phyloP scores from a whole-genome alignment of 2,797 vertebrate species.

The Discoglossus pictus region DNA sequence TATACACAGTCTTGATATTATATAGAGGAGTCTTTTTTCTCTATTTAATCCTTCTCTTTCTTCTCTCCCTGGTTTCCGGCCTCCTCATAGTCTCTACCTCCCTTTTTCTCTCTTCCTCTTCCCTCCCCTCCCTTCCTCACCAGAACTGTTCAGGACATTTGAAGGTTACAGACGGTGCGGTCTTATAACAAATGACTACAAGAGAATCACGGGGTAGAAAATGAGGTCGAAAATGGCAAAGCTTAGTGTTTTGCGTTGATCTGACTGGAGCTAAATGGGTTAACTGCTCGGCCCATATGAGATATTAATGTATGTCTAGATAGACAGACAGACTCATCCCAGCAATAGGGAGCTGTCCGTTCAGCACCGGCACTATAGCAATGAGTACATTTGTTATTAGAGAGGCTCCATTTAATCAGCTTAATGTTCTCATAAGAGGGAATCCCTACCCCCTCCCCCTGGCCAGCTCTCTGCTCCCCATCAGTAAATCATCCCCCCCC shows the following conservation, averaged over 20 bases:
- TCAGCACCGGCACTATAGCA: neutral
- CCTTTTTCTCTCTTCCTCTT: neutral
- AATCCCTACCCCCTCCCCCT: conserved; percentile 30
- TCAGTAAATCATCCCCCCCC: conserved; percentile 27
- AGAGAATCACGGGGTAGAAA: no score
- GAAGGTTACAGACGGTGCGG: conserved; percentile 30
- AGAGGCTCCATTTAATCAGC: conserved; percentile 41
- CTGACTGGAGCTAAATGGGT: no score
- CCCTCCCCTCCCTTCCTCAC: neutral
- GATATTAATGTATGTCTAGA: no score
- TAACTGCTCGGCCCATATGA: no score
- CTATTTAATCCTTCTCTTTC: neutral
- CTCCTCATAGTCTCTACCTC: neutral
- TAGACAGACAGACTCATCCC: no score
- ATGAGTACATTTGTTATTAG: neutral
- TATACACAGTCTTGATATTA: no score
- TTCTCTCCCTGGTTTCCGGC: neutral
- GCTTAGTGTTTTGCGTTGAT: no score
- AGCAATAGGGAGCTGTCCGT: conserved; percentile 4
- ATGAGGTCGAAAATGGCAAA: no score
- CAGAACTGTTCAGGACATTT: conserved; percentile 15
- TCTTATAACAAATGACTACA: neutral
- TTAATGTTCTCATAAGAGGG: conserved; percentile 39
- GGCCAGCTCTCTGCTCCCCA: conserved; percentile 5
- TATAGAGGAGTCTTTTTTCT: no score